Evolutionary conservation across 2,888 invertebrate species (phyloP), one percentile per base, ranked within the genome.

Genomic region (Drosophila bunnanda): DNA sequence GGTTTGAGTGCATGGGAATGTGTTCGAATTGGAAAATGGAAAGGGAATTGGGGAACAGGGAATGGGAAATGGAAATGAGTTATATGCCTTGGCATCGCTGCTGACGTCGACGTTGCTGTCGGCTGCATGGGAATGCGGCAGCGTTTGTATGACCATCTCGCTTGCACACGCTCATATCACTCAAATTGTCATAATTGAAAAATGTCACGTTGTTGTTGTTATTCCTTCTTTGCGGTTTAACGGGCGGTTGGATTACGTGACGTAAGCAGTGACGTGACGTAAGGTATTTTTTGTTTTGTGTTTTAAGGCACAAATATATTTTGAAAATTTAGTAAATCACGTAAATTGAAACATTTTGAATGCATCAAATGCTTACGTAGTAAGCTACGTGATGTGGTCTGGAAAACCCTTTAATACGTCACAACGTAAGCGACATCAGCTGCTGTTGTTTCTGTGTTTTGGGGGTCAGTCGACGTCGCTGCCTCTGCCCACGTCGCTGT

Each of bases 381-480:
- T 9, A 12, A 7, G 36, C 36, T 50, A 44, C 65, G 61, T 32
- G 2, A 32, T 10, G 4, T 4, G 4, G 10, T 72, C 80, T 82
- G 88, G 81, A 83, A 83, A 83, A 76, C 84, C 65, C 69, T 65
- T 75, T 52, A 74, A 66, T 15, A 22, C 50, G 50, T 22, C 2
- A 22, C 10, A 34, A 52, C 80, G 83, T 77, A 75, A 88, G 80
- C 75, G 56, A n/a, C 78, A 80, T 88, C 88, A 88, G 88, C 86
- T 82, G 88, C 75, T 59, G 75, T 68, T 68, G 68, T 61, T 67
- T 59, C 67, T 75, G 67, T 75, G 67, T 75, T 72, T 75, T 70
- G 70, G 74, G 74, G 71, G 71, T 72, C 68, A 69, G 64, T 69
- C 58, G 53, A 54, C 54, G 70, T 65, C 53, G 62, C 55, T 39